Conservation (phyloP, 2,888 invertebrate species). For the Axea sp. region DNA sequence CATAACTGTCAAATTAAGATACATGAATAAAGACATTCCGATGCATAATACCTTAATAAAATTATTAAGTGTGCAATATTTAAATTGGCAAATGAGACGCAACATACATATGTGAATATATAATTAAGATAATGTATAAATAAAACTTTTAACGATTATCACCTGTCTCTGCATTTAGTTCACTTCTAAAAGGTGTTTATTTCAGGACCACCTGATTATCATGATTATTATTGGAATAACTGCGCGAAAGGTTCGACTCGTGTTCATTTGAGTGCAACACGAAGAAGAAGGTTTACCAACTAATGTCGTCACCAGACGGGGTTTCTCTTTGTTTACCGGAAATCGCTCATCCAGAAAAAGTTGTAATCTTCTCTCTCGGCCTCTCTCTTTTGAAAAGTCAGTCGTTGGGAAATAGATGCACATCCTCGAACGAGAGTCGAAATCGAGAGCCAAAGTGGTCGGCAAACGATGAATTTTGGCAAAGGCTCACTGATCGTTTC, state of each 20-base stretch:
- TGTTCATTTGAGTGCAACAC: constrained; percentile 28
- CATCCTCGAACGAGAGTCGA: constrained; percentile 61
- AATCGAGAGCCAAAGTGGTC: constrained; percentile 63
- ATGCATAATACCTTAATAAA: too few relatives aligned
- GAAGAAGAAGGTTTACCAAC: constrained; percentile 69
- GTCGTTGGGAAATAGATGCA: constrained; percentile 56
- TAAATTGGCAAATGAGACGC: too few relatives aligned
- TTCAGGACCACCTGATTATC: not conserved
- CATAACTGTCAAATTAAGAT: too few relatives aligned
- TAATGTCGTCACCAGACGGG: constrained; percentile 70
- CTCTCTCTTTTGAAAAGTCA: constrained; percentile 52
- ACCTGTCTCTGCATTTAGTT: not conserved
- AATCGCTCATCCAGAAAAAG: constrained; percentile 66
- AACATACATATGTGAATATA: too few relatives aligned
- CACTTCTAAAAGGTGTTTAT: too few relatives aligned
- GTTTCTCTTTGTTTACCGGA: constrained; percentile 68
- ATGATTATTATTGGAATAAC: constrained; percentile 6
- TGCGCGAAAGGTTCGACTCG: constrained; percentile 20
- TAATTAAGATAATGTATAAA: too few relatives aligned
- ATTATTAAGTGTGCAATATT: too few relatives aligned
- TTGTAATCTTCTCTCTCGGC: constrained; percentile 52
- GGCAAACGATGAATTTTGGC: constrained; percentile 66
- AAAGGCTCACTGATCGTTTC: constrained; percentile 62
- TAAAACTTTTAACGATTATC: too few relatives aligned
- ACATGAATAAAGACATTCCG: too few relatives aligned